phyloP scores from a whole-genome alignment of 2,888 invertebrate genomes.

The Thumatha senex region DNA sequence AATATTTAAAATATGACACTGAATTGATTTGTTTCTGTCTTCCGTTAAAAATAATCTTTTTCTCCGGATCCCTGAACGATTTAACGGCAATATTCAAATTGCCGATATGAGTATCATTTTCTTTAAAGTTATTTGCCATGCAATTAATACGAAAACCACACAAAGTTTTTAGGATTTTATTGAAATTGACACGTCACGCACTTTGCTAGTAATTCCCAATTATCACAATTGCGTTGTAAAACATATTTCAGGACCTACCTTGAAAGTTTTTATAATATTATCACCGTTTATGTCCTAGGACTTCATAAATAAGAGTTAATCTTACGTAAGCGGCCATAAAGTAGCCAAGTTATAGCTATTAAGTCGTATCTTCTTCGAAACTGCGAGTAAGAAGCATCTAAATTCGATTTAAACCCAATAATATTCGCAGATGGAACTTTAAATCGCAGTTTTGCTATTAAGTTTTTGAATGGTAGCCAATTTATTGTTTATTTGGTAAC shows the following conservation, averaged over 20 bases:
- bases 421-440: slow-evolving; percentile 44
- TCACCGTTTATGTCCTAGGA: slow-evolving; percentile 25
- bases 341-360: slow-evolving; percentile 42
- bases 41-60: too few species aligned
- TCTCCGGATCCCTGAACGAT: too few species aligned
- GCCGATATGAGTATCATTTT: too few species aligned
- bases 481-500: slow-evolving; percentile 39
- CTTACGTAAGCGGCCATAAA: slow-evolving; percentile 37
- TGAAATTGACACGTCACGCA: too few species aligned
- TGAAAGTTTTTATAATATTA: slow-evolving; percentile 8
- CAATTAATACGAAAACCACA: too few species aligned
- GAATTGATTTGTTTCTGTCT: too few species aligned
- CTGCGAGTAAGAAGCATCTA: slow-evolving; percentile 48
- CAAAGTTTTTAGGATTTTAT: not conserved
- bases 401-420: slow-evolving; percentile 51
- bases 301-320: slow-evolving; percentile 38
- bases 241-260: too few species aligned
- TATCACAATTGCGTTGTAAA: too few species aligned
- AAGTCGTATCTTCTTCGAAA: slow-evolving; percentile 38
- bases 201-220: too few species aligned
- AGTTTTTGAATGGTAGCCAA: slow-evolving; percentile 49
- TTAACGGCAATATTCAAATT: too few species aligned
- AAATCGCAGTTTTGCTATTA: slow-evolving; percentile 48
- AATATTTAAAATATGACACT: too few species aligned
- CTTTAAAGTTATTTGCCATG: too few species aligned